phyloP scores from a whole-genome alignment of 2,797 vertebrate species.

The Thaleichthys pacificus region DNA sequence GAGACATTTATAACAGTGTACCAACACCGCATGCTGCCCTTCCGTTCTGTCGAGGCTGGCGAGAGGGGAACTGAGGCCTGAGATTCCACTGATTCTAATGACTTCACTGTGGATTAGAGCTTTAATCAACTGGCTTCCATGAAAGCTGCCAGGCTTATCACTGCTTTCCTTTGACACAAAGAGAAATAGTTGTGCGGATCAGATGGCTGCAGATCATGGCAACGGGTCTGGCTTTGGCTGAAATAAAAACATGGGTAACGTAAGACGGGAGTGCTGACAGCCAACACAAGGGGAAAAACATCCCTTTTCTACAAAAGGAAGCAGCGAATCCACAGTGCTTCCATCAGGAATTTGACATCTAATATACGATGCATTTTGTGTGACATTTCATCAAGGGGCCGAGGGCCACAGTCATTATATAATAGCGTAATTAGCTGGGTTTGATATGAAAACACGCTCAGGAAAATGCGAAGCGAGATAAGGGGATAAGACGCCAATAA shows the following conservation, averaged over 20 bases:
- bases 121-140: slow-evolving; percentile 28
- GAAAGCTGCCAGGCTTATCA: slow-evolving; percentile 37
- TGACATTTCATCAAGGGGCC: slow-evolving; percentile 40
- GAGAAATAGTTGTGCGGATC: slow-evolving; percentile 15
- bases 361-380: slow-evolving; percentile 22
- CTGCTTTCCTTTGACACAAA: slow-evolving; percentile 9
- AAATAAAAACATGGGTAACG: slow-evolving; percentile 39
- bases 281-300: slow-evolving; percentile 28
- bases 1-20: background rate
- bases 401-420: slow-evolving; percentile 47
- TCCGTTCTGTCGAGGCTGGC: background rate
- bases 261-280: background rate
- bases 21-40: background rate
- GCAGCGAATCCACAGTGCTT: slow-evolving; percentile 28
- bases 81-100: slow-evolving; percentile 18
- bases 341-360: slow-evolving; percentile 29
- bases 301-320: background rate
- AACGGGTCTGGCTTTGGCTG: slow-evolving; percentile 28
- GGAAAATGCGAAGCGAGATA: slow-evolving; percentile 42
- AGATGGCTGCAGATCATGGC: slow-evolving; percentile 31
- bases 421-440: slow-evolving; percentile 56
- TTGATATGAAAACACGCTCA: slow-evolving; percentile 54
- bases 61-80: slow-evolving; percentile 8
- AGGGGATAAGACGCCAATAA: slow-evolving; percentile 44
- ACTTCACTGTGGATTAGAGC: slow-evolving; percentile 32